Evolutionary conservation across 2,888 invertebrate species (phyloP).

Genomic region (Eurytoma adleriae): DNA sequence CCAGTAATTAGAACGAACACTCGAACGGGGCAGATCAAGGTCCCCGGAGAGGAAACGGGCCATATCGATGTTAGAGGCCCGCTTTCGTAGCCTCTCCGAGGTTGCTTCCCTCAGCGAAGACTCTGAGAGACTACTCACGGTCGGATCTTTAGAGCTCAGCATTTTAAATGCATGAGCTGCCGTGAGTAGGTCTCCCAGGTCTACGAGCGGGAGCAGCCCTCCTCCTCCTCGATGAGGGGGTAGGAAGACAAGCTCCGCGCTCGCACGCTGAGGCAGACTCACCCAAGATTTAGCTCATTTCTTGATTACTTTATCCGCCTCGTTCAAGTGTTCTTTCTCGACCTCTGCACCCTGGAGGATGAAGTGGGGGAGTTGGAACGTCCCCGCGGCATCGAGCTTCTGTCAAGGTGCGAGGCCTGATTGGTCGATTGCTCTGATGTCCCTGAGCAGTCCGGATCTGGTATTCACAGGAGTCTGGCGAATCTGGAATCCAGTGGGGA

Average conservation of each 20-base stretch:
- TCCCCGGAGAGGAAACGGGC: conserved; percentile 36
- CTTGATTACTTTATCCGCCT: too few relatives aligned
- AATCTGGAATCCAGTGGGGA: conserved; percentile 52
- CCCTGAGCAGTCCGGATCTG: not conserved
- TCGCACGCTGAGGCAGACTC: too few relatives aligned
- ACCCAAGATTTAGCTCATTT: too few relatives aligned
- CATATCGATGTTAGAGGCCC: conserved; percentile 23
- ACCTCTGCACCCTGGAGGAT: too few relatives aligned
- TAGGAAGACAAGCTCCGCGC: too few relatives aligned
- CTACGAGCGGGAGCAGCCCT: too few relatives aligned
- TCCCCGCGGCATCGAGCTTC: not conserved
- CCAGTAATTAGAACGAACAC: conserved; percentile 46
- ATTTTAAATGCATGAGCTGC: too few relatives aligned
- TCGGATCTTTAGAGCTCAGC: too few relatives aligned
- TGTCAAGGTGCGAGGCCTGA: conserved; percentile 55
- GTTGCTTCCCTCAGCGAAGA: conserved; percentile 58
- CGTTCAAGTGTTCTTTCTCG: too few relatives aligned
- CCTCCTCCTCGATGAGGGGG: too few relatives aligned
- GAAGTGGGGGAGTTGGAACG: conserved; percentile 59
- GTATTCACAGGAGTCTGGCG: conserved; percentile 53
- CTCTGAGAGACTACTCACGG: conserved; percentile 64
- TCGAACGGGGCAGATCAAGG: conserved; percentile 41
- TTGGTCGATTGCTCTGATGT: conserved; percentile 41
- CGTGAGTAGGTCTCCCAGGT: too few relatives aligned
- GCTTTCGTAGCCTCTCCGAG: conserved; percentile 32